Conservation (phyloP, 1,140 invertebrate species). For the Glossosoma conforme region DNA sequence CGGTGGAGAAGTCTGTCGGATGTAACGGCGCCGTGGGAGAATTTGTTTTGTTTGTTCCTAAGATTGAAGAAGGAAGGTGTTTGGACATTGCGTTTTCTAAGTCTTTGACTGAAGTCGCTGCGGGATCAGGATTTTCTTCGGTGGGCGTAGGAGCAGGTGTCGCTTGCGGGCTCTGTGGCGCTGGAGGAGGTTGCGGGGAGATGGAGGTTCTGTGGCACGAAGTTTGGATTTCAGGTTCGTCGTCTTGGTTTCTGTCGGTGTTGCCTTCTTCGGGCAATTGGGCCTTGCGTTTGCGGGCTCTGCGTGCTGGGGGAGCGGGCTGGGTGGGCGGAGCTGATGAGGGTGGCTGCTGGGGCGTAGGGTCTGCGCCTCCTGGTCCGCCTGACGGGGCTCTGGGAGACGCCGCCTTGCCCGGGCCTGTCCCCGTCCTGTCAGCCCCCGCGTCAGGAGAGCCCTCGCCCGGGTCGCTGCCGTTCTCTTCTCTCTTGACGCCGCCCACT, state of each 20-base stretch:
- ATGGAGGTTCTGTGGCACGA: constrained; percentile 55
- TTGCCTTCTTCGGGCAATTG: constrained; percentile 32
- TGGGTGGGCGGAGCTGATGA: constrained; percentile 42
- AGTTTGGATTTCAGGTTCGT: constrained; percentile 32
- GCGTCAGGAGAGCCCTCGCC: constrained; percentile 78
- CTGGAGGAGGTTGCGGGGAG: constrained; percentile 41
- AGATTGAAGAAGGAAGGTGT: constrained; percentile 68
- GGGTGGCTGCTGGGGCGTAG: constrained; percentile 38
- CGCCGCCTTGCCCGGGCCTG: constrained; percentile 46
- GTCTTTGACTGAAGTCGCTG: constrained; percentile 85
- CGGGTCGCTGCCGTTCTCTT: constrained; percentile 74
- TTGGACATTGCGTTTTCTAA: constrained; percentile 95
- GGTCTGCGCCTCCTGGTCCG: constrained; percentile 39
- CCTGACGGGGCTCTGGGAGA: constrained; percentile 40
- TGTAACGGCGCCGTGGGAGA: constrained; percentile 58
- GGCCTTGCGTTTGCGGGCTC: constrained; percentile 35
- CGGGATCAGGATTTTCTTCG: constrained; percentile 44
- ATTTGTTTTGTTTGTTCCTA: constrained; percentile 52
- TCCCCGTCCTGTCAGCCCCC: constrained; percentile 64
- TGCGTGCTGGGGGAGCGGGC: constrained; percentile 43
- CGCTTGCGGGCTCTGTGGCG: constrained; percentile 38
- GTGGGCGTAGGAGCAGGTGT: constrained; percentile 36
- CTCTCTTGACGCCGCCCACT: constrained; percentile 69
- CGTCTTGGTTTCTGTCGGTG: constrained; percentile 16
- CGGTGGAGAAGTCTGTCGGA: constrained; percentile 81